Evolutionary conservation across 2,888 invertebrate genomes (phyloP).

Genomic region (Charanyca ferruginea): DNA sequence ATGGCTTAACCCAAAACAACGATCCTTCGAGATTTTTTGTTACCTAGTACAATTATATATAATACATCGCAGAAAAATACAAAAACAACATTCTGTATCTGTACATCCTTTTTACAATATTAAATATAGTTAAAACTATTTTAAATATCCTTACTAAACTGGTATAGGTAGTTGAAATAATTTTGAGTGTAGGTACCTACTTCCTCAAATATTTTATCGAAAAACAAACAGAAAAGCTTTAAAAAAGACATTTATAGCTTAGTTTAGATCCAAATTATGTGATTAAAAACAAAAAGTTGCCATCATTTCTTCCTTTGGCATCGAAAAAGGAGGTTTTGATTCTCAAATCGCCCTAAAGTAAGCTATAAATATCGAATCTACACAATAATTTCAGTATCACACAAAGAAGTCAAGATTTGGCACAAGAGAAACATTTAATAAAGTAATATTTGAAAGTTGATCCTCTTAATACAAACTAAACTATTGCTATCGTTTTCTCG

Average conservation of each 20-base stretch:
- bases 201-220: conserved; percentile 40
- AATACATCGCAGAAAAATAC: conserved; percentile 49
- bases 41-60: conserved; percentile 34
- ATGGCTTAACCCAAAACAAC: conserved; percentile 33
- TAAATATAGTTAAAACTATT: conserved; percentile 57
- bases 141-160: conserved; percentile 43
- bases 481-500: background rate
- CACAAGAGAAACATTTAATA: conserved; percentile 36
- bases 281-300: background rate
- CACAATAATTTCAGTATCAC: conserved; percentile 28
- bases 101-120: conserved; percentile 58
- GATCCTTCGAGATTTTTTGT: conserved; percentile 12
- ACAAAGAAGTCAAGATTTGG: conserved; percentile 41
- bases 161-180: conserved; percentile 37
- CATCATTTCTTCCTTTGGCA: background rate
- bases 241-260: conserved; percentile 25
- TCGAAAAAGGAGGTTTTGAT: background rate
- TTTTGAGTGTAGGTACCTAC: conserved; percentile 29
- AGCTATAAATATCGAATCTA: conserved; percentile 19
- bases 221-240: conserved; percentile 45
- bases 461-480: conserved; percentile 25
- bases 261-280: conserved; percentile 4
- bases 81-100: conserved; percentile 55
- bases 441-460: conserved; percentile 15
- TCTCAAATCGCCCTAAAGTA: conserved; percentile 7